A percentile compares a stretch with the other conserved stretches of the same genome.
Conservation (phyloP, 2,888 invertebrate genomes). For the Drosophila robusta region DNA sequence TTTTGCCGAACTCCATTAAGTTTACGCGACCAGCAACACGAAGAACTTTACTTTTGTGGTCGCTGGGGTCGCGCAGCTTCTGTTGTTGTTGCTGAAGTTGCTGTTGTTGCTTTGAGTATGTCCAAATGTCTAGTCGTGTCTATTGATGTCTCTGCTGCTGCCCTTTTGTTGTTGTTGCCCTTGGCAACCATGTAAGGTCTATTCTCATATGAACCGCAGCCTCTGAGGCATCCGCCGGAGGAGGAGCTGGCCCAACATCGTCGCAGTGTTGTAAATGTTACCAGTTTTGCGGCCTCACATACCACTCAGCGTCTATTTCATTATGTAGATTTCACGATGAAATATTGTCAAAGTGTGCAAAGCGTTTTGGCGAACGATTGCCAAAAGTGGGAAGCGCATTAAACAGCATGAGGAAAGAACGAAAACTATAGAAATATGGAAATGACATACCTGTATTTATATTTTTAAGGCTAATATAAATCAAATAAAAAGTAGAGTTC, state of each 20-base stretch:
- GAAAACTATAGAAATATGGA: too few relatives aligned
- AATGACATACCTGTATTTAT: too few relatives aligned
- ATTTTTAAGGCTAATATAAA: too few relatives aligned
- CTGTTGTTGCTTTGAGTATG: conserved; percentile 41
- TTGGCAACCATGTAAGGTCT: conserved; percentile 45
- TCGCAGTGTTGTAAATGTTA: conserved; percentile 30
- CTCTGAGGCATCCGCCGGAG: conserved; percentile 29
- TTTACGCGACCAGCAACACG: conserved; percentile 73
- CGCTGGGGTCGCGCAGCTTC: conserved; percentile 42
- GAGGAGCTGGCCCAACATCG: conserved; percentile 24
- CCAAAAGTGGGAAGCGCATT: background rate
- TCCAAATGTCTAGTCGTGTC: conserved; percentile 53
- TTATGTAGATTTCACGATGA: conserved; percentile 41
- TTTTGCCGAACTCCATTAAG: conserved; percentile 77
- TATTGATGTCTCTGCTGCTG: conserved; percentile 48
- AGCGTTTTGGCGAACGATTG: conserved; percentile 21
- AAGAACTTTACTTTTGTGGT: conserved; percentile 77
- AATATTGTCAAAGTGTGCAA: conserved; percentile 40
- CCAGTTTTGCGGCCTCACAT: conserved; percentile 1
- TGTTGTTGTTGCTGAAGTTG: conserved; percentile 22
- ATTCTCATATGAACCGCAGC: conserved; percentile 43
- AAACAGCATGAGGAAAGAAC: background rate
- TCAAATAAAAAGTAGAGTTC: too few relatives aligned
- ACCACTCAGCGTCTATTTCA: conserved; percentile 17
- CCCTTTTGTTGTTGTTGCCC: conserved; percentile 31